Percentiles rank a stretch among this genome's conserved stretches.
phyloP scores from a whole-genome alignment of 2,113 vertebrate genomes.

The Capreolus pygargus region DNA sequence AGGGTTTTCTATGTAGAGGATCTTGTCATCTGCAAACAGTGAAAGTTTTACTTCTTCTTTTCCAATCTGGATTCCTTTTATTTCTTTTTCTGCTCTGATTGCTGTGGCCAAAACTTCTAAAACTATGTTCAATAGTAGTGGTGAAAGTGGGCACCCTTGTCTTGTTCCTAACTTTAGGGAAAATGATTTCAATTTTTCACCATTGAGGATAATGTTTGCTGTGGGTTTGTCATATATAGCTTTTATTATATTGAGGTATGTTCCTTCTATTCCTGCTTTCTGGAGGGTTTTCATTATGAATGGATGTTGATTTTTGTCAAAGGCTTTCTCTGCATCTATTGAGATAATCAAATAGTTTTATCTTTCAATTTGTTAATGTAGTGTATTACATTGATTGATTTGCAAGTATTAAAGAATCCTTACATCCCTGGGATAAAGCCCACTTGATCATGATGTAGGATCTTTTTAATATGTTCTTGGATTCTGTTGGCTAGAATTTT shows the following conservation, averaged over 20 bases:
- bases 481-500: background rate
- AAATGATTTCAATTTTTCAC: too few species aligned
- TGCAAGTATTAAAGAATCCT: background rate
- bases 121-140: background rate
- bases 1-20: background rate
- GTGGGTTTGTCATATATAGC: background rate
- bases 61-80: background rate
- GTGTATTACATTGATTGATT: background rate
- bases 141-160: background rate
- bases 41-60: background rate
- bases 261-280: background rate
- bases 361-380: background rate
- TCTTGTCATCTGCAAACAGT: background rate
- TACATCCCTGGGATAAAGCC: background rate
- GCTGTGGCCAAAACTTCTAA: background rate
- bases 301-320: background rate
- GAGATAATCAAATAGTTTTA: background rate
- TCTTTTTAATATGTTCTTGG: background rate
- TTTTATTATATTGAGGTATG: background rate
- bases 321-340: background rate
- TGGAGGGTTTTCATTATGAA: background rate
- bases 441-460: background rate
- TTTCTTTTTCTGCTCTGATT: background rate
- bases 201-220: too few species aligned
- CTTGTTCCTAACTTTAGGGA: background rate